Percentiles rank a stretch among this genome's conserved stretches.
These are phyloP conservation scores for Machaerirhynchus nigripectus DNA, from an alignment of 2,113 vertebrate genomes.

Conservation along the genomic window DNA sequence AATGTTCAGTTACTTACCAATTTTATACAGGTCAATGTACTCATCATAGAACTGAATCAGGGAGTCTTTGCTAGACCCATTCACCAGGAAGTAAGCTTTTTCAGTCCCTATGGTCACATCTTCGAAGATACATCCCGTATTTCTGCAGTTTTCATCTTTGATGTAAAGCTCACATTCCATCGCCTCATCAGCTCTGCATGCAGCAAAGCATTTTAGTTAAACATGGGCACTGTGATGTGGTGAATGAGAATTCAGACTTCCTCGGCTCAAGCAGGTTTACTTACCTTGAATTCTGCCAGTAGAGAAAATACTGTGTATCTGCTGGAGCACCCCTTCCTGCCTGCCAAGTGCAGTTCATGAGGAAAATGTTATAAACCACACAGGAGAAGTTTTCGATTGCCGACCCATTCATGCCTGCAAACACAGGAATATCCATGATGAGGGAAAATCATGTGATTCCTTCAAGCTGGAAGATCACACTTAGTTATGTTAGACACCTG, in stretches of 20 bases:
- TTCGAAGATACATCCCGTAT: constrained; percentile 34
- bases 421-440: neutral
- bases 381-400: constrained; percentile 63
- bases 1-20: constrained; percentile 1
- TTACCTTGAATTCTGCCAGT: neutral
- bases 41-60: constrained; percentile 5
- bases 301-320: constrained; percentile 61
- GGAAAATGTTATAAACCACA: neutral
- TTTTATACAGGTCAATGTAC: neutral
- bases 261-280: neutral
- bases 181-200: neutral
- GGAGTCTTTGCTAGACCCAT: neutral
- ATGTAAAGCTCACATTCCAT: constrained; percentile 52
- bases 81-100: constrained; percentile 31
- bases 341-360: constrained; percentile 71
- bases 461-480: neutral
- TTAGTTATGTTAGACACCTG: neutral
- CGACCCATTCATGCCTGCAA: constrained; percentile 16
- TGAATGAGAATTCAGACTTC: neutral
- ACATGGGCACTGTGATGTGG: neutral
- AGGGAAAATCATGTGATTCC: neutral
- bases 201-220: neutral
- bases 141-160: neutral
- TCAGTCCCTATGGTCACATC: neutral
- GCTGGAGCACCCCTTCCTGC: constrained; percentile 36